Evolutionary conservation across 2,888 invertebrate genomes (phyloP).

Genomic region (Saturnia japonica): DNA sequence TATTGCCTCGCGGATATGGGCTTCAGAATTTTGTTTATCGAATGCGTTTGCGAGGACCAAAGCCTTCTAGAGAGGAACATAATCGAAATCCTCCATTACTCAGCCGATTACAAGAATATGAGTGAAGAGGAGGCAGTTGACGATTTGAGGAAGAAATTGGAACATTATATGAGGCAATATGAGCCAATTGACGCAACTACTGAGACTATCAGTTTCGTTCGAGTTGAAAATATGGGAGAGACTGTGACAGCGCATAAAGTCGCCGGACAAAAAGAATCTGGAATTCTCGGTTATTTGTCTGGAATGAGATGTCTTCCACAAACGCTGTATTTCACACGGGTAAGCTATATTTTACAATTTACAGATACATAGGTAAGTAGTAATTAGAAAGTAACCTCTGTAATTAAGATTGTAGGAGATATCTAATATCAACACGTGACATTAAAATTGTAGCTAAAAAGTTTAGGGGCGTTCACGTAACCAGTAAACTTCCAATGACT

Average conservation of each 20-base stretch:
- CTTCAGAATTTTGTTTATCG: conserved; percentile 94
- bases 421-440: too few species aligned
- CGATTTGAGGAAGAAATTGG: conserved; percentile 90
- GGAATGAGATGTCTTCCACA: conserved; percentile 92
- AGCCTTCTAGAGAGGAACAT: conserved; percentile 74
- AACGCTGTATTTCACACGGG: conserved; percentile 94
- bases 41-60: conserved; percentile 93
- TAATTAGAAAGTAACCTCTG: neutral
- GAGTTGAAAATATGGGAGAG: conserved; percentile 82
- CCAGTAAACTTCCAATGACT: too few species aligned
- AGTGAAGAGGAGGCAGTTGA: conserved; percentile 88
- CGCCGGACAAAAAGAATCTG: conserved; percentile 90
- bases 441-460: too few species aligned
- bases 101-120: conserved; percentile 93
- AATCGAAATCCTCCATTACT: conserved; percentile 90
- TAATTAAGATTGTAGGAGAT: too few species aligned
- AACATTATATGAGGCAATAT: conserved; percentile 91
- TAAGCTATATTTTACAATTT: conserved; percentile 68
- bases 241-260: conserved; percentile 87
- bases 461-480: too few species aligned
- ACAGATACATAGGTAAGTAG: too few species aligned
- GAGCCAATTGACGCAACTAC: conserved; percentile 87
- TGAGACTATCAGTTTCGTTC: conserved; percentile 77
- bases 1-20: conserved; percentile 87
- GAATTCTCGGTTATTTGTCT: conserved; percentile 93